Evolutionary conservation across 1,140 invertebrate genomes (phyloP), one percentile per base, ranked within the genome.

Genomic region (Caenorhabditis briggsae): DNA sequence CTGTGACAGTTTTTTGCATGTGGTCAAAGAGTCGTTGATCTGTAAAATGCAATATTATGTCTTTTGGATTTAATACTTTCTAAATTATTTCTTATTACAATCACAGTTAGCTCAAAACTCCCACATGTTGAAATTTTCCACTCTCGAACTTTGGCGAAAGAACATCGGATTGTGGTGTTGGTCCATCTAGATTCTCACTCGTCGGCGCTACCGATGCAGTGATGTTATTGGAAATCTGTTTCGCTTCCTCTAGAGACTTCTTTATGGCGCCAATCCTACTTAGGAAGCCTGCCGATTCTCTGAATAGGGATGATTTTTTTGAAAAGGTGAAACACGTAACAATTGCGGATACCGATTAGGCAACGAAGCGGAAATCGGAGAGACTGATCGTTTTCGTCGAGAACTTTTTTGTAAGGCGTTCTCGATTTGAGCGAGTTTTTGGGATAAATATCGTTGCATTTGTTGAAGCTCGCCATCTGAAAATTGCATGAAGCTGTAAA

Each of bases 1-100:
- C 84, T 92, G 92, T 9, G 89, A 85, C 43, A 92, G 84, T 58
- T 87, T 83, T 70, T 89, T 91, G 83, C 91, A 92, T 82, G 92
- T 89, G 50, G 92, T 89, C 2, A 87, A 43, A 5, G 89, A 92
- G 61, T 89, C 89, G 83, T 92, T 92, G 46, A 87, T 82, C 91
- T n/a, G n/a, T n/a, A n/a, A n/a, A n/a, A n/a, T n/a, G n/a, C n/a
- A n/a, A n/a, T n/a, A n/a, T n/a, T n/a, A n/a, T n/a, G n/a, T n/a
- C n/a, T n/a, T n/a, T n/a, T n/a, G n/a, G n/a, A n/a, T n/a, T n/a
- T n/a, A n/a, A n/a, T n/a, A n/a, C n/a, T n/a, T n/a, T n/a, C n/a
- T n/a, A n/a, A n/a, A n/a, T n/a, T n/a, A n/a, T n/a, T n/a, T n/a
- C n/a, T n/a, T n/a, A n/a, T n/a, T n/a, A n/a, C n/a, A n/a, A n/a